These are phyloP conservation scores for Eupithecia abbreviata DNA, from an alignment of 2,888 invertebrate species.

Conservation along the genomic window DNA sequence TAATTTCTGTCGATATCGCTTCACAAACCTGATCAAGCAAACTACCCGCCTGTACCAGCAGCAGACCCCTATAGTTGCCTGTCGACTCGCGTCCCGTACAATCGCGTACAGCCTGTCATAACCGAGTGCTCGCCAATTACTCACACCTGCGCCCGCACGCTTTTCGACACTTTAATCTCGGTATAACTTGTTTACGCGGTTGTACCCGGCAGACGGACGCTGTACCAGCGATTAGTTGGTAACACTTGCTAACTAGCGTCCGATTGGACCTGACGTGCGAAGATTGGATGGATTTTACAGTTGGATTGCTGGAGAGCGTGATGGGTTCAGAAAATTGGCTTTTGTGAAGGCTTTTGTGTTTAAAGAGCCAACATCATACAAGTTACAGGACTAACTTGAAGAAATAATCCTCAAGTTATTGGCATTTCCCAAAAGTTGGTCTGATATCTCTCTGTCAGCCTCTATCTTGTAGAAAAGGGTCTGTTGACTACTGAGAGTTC, in stretches of 20 bases:
- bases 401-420: background rate
- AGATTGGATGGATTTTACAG: slow-evolving; percentile 18
- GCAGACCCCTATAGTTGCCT: slow-evolving; percentile 24
- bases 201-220: slow-evolving; percentile 21
- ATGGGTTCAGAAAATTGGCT: background rate
- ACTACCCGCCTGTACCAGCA: background rate
- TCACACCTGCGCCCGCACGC: slow-evolving; percentile 59
- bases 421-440: background rate
- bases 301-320: background rate
- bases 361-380: background rate
- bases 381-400: background rate
- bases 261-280: slow-evolving; percentile 17
- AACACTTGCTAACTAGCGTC: slow-evolving; percentile 20
- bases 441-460: background rate
- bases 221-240: slow-evolving; percentile 21
- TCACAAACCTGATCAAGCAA: slow-evolving; percentile 5
- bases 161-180: slow-evolving; percentile 63
- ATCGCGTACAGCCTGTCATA: slow-evolving; percentile 55
- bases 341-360: background rate
- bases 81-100: slow-evolving; percentile 52
- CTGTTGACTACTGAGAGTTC: background rate
- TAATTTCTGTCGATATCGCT: background rate
- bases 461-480: background rate
- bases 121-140: slow-evolving; percentile 61
- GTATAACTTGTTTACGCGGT: slow-evolving; percentile 56